Evolutionary conservation across 2,888 invertebrate species (phyloP).

Genomic region (Scaptomyza parva): DNA sequence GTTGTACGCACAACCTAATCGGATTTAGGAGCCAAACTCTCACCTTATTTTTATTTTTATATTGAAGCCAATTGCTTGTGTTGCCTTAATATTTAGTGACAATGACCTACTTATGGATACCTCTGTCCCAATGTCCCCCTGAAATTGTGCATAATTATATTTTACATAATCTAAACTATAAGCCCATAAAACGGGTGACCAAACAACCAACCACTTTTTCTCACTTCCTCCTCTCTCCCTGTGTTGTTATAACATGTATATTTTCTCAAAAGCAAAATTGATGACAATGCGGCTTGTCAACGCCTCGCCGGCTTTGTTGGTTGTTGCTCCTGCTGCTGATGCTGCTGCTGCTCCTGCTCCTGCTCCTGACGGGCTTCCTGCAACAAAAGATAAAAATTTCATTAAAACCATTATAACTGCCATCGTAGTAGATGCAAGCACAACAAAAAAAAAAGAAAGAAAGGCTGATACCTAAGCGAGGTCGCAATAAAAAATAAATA

Average conservation of each 20-base stretch:
- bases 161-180: constrained; percentile 66
- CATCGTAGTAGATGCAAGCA: constrained; percentile 46
- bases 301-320: constrained; percentile 57
- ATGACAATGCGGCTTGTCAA: constrained; percentile 79
- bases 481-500: constrained; percentile 16
- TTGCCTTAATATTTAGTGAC: constrained; percentile 66
- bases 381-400: constrained; percentile 79
- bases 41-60: constrained; percentile 3
- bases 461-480: constrained; percentile 28
- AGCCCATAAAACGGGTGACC: constrained; percentile 59
- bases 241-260: constrained; percentile 20
- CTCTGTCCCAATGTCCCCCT: constrained; percentile 5
- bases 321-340: constrained; percentile 23
- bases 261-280: constrained; percentile 67
- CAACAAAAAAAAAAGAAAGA: constrained; percentile 36
- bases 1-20: constrained; percentile 70
- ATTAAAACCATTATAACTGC: constrained; percentile 77
- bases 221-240: constrained; percentile 16
- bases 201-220: constrained; percentile 54
- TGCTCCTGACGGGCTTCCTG: constrained; percentile 53
- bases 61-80: constrained; percentile 66
- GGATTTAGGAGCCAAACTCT: constrained; percentile 56
- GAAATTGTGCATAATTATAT: constrained; percentile 74
- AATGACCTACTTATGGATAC: constrained; percentile 66
- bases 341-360: constrained; percentile 20